Percentiles rank a stretch among this genome's conserved stretches.
Evolutionary conservation across 2,113 vertebrate species (phyloP).

Genomic region (Sminthopsis crassicaudata): DNA sequence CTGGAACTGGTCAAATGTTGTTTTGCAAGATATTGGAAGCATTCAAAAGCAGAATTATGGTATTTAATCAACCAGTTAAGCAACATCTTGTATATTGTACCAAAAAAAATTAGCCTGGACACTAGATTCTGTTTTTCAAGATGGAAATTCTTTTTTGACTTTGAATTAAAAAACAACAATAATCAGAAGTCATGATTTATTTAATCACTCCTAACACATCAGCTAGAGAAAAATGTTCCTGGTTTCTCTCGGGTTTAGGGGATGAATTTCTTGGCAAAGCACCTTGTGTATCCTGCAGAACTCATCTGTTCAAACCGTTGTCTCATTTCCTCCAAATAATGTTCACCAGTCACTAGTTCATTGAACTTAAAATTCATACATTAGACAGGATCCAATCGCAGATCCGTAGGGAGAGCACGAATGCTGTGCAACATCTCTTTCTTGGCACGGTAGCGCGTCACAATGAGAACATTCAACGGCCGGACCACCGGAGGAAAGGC

Average conservation of each 20-base stretch:
- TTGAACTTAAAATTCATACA: slow-evolving; percentile 31
- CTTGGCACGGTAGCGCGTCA: background rate
- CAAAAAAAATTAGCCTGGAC: background rate
- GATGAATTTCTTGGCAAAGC: slow-evolving; percentile 44
- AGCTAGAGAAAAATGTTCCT: slow-evolving; percentile 28
- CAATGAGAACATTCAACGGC: background rate
- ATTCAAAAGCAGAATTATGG: background rate
- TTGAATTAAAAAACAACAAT: background rate
- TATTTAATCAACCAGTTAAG: background rate
- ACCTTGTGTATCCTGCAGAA: slow-evolving; percentile 3
- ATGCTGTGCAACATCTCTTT: background rate
- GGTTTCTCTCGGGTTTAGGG: slow-evolving; percentile 4
- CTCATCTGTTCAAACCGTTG: slow-evolving; percentile 45
- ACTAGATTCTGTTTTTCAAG: background rate
- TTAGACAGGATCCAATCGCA: background rate
- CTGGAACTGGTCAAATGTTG: background rate
- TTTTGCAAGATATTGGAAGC: background rate
- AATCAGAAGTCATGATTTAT: background rate
- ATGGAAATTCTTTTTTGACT: background rate
- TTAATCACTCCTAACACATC: slow-evolving; percentile 9
- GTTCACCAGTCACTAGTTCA: background rate
- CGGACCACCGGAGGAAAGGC: background rate
- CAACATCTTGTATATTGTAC: background rate
- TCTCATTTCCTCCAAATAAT: slow-evolving; percentile 52
- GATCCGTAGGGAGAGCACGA: background rate